A percentile compares a stretch with the other conserved stretches of the same genome.
phyloP scores from a whole-genome alignment of 2,888 invertebrate species.

The Lampropteryx suffumata region DNA sequence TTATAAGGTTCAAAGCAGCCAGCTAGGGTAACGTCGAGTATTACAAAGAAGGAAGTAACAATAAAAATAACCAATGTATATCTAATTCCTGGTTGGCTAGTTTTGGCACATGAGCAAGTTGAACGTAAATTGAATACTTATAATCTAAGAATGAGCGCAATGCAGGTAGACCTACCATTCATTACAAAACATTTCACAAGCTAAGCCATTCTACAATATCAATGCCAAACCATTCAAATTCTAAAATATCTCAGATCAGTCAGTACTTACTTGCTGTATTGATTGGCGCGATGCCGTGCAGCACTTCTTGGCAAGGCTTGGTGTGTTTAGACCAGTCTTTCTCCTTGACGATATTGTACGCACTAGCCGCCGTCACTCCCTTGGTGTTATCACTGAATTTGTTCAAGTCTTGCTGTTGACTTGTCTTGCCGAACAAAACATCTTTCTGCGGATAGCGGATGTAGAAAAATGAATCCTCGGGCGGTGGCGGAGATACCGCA shows the following conservation, averaged over 20 bases:
- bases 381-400: conserved; percentile 50
- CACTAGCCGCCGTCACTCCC: conserved; percentile 49
- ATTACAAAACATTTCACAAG: conserved; percentile 12
- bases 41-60: conserved; percentile 11
- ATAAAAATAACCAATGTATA: conserved; percentile 12
- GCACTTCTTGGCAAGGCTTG: conserved; percentile 85
- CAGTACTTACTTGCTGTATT: conserved; percentile 61
- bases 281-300: conserved; percentile 75
- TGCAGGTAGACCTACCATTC: not conserved
- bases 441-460: conserved; percentile 84
- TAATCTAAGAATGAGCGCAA: not conserved
- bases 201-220: conserved; percentile 20
- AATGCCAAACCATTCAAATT: conserved; percentile 42
- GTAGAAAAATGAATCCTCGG: conserved; percentile 89
- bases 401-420: conserved; percentile 47
- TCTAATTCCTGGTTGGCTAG: conserved; percentile 24
- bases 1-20: not conserved
- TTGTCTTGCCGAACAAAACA: conserved; percentile 60
- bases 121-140: conserved; percentile 6
- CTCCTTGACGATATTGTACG: conserved; percentile 56
- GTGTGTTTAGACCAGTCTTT: conserved; percentile 86
- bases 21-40: not conserved
- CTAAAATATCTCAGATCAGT: conserved; percentile 35
- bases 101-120: conserved; percentile 15
- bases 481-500: conserved; percentile 86